Evolutionary conservation across 35 echinoderm and acorn worm genomes (phyloP).

Genomic region (Eucidaris tribuloides): DNA sequence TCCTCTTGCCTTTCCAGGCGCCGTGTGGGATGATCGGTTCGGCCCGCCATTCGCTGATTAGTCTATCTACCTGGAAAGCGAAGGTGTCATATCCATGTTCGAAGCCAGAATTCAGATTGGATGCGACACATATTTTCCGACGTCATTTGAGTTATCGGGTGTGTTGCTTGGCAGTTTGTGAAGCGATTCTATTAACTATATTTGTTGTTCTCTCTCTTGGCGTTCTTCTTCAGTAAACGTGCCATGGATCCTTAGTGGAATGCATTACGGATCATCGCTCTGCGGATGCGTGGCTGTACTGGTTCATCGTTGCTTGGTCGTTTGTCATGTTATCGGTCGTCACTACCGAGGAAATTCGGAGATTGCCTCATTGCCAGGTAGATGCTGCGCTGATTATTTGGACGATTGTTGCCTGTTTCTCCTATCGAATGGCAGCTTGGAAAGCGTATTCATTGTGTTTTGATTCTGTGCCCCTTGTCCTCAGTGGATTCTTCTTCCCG

Average conservation of each 20-base stretch:
- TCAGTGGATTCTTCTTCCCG: conserved; percentile 40
- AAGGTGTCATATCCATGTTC: conserved; percentile 54
- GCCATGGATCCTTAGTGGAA: conserved; percentile 19
- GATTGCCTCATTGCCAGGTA: conserved; percentile 37
- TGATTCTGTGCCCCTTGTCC: not conserved
- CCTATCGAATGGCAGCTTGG: conserved; percentile 4
- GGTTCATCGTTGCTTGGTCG: not conserved
- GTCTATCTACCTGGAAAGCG: conserved; percentile 48
- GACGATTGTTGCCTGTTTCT: not conserved
- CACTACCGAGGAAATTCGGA: conserved; percentile 53
- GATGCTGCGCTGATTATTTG: conserved; percentile 12
- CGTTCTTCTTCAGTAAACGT: not conserved
- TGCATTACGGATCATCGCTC: conserved; percentile 16
- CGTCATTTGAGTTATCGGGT: conserved; percentile 12
- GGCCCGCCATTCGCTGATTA: conserved; percentile 5
- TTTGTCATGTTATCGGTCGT: conserved; percentile 20
- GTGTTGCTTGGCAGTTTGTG: not conserved
- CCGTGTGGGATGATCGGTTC: not conserved
- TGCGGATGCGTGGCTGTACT: conserved; percentile 5
- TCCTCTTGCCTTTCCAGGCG: conserved; percentile 25
- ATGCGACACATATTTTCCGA: conserved; percentile 26
- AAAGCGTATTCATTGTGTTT: conserved; percentile 11
- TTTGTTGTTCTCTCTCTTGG: not conserved
- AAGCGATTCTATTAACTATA: not conserved
- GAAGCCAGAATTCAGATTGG: conserved; percentile 26